Evolutionary conservation across 2,113 vertebrate species (phyloP).

Genomic region (Prionailurus viverrinus): DNA sequence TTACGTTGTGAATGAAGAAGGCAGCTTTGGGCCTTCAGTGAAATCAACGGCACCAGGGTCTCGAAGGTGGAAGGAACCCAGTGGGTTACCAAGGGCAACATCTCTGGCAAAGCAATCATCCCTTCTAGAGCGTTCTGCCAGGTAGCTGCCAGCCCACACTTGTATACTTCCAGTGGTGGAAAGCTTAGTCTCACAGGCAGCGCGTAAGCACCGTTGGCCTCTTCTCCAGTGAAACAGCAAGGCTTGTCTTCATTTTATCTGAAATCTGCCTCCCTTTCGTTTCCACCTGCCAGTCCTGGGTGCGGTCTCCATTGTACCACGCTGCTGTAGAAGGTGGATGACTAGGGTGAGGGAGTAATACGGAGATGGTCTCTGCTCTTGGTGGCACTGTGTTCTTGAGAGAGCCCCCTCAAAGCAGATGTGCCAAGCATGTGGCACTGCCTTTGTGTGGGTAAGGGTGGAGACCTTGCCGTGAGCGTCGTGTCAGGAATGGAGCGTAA

Average conservation of each 20-base stretch:
- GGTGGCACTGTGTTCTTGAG: not conserved
- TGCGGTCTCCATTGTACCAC: not conserved
- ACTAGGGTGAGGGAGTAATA: not conserved
- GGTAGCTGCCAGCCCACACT: not conserved
- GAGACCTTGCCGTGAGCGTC: not conserved
- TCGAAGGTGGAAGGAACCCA: not conserved
- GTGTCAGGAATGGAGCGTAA: not conserved
- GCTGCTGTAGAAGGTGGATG: not conserved
- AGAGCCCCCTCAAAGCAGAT: not conserved
- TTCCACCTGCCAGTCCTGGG: not conserved
- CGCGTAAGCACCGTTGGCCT: not conserved
- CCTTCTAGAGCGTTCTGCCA: constrained; percentile 11
- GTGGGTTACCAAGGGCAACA: constrained; percentile 5
- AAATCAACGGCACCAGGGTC: not conserved
- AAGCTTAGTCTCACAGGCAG: not conserved
- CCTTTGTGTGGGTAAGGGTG: not conserved
- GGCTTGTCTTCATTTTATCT: not conserved
- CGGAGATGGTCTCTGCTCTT: not conserved
- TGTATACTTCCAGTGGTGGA: not conserved
- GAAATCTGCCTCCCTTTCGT: not conserved
- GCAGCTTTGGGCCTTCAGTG: not conserved
- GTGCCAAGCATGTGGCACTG: not conserved
- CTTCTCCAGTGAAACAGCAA: not conserved
- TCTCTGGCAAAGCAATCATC: not conserved
- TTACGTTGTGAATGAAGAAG: not conserved